These are phyloP conservation scores for Argya squamiceps DNA, from an alignment of 2,797 vertebrate genomes.

Conservation along the genomic window DNA sequence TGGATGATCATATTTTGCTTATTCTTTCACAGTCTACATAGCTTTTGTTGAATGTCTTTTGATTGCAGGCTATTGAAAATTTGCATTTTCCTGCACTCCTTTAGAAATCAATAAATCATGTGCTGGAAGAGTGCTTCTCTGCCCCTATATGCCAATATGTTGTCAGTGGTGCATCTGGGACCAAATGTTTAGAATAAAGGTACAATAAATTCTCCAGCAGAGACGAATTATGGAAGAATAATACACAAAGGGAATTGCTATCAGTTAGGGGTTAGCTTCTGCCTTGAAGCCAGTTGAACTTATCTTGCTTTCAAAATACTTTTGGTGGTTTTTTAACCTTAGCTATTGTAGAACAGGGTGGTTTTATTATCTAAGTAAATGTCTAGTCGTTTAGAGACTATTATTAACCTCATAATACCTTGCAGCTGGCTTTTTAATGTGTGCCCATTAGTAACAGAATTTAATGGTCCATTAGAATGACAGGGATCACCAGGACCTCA, in stretches of 20 bases:
- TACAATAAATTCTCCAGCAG: background rate
- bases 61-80: conserved; percentile 21
- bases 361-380: background rate
- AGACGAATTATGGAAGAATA: background rate
- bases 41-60: conserved; percentile 18
- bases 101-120: conserved; percentile 4
- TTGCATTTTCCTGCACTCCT: background rate
- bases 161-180: background rate
- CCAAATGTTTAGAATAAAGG: background rate
- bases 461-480: background rate
- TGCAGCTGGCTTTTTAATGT: background rate
- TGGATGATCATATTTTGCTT: conserved; percentile 27
- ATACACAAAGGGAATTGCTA: background rate
- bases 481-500: background rate
- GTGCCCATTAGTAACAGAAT: background rate
- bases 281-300: background rate
- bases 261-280: background rate
- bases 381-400: background rate
- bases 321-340: background rate
- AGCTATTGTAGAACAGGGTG: background rate
- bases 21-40: background rate
- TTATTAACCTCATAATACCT: background rate
- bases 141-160: background rate
- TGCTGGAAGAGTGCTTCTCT: background rate
- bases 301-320: background rate